phyloP scores from a whole-genome alignment of 2,113 vertebrate species.

The Tauraco erythrolophus region DNA sequence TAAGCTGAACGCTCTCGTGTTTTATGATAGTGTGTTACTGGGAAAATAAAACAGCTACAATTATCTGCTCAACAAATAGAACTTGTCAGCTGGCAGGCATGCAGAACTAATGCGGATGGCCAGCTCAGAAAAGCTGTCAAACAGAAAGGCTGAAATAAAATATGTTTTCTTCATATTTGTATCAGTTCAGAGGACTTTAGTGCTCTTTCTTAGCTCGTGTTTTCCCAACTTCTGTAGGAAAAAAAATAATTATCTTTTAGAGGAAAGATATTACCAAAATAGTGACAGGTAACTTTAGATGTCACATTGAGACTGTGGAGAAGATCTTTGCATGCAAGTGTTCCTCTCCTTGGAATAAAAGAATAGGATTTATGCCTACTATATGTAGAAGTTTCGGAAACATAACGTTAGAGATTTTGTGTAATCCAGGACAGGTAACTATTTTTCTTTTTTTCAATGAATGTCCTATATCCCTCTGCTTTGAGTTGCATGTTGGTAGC shows the following conservation, averaged over 20 bases:
- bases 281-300: not conserved
- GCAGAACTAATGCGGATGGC: conserved; percentile 58
- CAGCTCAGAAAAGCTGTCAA: conserved; percentile 52
- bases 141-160: conserved; percentile 26
- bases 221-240: not conserved
- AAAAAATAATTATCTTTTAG: not conserved
- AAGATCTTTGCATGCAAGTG: not conserved
- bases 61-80: conserved; percentile 68
- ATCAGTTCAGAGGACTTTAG: not conserved
- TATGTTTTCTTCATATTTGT: not conserved
- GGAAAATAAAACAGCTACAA: conserved; percentile 62
- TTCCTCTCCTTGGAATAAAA: not conserved
- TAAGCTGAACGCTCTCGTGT: conserved; percentile 13
- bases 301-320: not conserved
- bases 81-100: conserved; percentile 57
- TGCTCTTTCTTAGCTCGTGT: not conserved
- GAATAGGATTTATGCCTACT: not conserved
- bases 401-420: not conserved
- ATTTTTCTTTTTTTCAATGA: not conserved
- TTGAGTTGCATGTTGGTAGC: not conserved
- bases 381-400: not conserved
- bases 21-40: conserved; percentile 55
- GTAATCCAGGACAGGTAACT: not conserved
- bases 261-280: not conserved
- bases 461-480: not conserved